Evolutionary conservation across 2,113 vertebrate species (phyloP).

Genomic region (Herpetotheres cachinnans): DNA sequence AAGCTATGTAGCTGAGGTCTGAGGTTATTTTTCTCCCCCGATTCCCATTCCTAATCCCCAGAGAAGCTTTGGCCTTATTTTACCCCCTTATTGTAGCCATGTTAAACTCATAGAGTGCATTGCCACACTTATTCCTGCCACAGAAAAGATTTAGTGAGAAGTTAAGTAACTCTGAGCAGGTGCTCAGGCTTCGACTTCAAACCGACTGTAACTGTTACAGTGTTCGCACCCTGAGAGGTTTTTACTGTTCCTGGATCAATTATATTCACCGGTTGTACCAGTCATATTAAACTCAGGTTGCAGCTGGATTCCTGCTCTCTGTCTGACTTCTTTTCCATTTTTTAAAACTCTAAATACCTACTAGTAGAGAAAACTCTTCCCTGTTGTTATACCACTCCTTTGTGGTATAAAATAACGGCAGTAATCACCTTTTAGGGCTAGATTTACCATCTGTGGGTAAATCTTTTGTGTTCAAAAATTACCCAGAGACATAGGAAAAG

Average conservation of each 20-base stretch:
- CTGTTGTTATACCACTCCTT: accelerated
- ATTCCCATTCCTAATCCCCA: neutral
- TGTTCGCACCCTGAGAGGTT: accelerated
- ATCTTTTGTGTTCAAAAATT: neutral
- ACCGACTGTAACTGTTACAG: accelerated
- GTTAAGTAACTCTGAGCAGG: neutral
- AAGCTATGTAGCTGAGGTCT: neutral
- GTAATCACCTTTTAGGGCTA: neutral
- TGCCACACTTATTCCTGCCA: neutral
- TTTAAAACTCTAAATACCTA: neutral
- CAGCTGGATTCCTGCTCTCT: neutral
- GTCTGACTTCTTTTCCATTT: neutral
- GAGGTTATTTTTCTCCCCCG: neutral
- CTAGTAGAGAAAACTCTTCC: neutral
- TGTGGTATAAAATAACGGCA: neutral
- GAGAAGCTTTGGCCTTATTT: neutral
- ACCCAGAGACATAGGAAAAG: neutral
- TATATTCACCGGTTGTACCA: accelerated
- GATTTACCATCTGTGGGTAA: neutral
- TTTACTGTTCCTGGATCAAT: neutral
- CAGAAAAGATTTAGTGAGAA: neutral
- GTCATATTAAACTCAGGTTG: conserved; percentile 6
- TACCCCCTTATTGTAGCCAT: neutral
- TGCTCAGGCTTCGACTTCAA: neutral
- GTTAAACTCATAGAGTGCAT: neutral